These are phyloP conservation scores for Meganola albula DNA, from an alignment of 2,888 invertebrate genomes.

Conservation along the genomic window DNA sequence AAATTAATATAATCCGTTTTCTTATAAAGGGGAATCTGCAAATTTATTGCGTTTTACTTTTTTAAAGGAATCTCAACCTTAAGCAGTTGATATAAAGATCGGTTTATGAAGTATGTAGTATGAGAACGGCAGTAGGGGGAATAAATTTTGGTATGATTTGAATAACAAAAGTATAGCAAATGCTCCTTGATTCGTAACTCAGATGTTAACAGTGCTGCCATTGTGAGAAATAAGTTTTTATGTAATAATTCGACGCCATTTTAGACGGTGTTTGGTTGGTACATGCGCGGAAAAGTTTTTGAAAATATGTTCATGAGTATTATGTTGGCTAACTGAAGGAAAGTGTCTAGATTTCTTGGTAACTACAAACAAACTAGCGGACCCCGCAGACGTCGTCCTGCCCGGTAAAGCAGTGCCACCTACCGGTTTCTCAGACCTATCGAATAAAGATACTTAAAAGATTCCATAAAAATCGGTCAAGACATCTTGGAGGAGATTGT, in stretches of 20 bases:
- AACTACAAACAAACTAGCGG: too few species aligned
- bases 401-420: too few species aligned
- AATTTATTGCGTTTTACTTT: background rate
- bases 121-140: constrained; percentile 15
- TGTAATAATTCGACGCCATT: constrained; percentile 18
- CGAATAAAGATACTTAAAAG: too few species aligned
- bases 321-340: background rate
- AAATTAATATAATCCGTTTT: constrained; percentile 33
- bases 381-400: too few species aligned
- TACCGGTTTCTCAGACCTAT: too few species aligned
- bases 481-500: too few species aligned
- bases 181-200: constrained; percentile 27
- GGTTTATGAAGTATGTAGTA: background rate
- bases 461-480: too few species aligned
- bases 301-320: background rate
- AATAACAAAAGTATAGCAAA: constrained; percentile 30
- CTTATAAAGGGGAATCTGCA: constrained; percentile 19
- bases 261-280: constrained; percentile 8
- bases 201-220: constrained; percentile 18
- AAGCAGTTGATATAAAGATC: accelerated
- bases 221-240: constrained; percentile 23
- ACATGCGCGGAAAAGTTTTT: constrained; percentile 1
- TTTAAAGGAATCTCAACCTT: constrained; percentile 7
- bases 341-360: too few species aligned
- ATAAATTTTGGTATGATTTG: constrained; percentile 29